Percentiles rank a stretch among this genome's conserved stretches.
These are phyloP conservation scores for Centrocercus urophasianus DNA, from an alignment of 2,113 vertebrate genomes.

Conservation along the genomic window DNA sequence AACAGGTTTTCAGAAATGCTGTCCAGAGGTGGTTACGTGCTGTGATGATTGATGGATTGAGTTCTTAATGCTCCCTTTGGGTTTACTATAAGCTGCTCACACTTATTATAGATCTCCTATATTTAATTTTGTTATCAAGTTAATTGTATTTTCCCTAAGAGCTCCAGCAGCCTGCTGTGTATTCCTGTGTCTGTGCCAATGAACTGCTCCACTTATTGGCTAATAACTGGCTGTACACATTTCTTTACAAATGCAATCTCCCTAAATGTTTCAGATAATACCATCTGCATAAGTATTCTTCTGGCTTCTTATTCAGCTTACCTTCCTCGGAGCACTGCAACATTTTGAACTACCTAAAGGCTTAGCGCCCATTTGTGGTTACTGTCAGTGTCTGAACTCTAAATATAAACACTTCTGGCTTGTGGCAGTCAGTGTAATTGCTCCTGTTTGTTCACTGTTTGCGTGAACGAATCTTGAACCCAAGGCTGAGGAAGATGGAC, in stretches of 20 bases:
- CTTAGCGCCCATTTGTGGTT: conserved; percentile 38
- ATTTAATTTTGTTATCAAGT: conserved; percentile 65
- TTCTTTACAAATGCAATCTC: conserved; percentile 33
- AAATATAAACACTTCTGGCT: conserved; percentile 15
- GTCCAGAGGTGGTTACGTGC: conserved; percentile 13
- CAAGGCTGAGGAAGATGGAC: background rate
- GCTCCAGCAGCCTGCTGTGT: conserved; percentile 47
- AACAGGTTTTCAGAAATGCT: conserved; percentile 27
- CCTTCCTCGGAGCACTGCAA: background rate
- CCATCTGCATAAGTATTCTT: background rate
- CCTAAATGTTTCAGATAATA: conserved; percentile 22
- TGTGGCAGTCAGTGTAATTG: conserved; percentile 28
- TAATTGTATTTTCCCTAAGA: conserved; percentile 70
- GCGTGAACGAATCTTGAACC: conserved; percentile 28
- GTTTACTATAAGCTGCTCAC: conserved; percentile 54
- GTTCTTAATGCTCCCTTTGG: conserved; percentile 58
- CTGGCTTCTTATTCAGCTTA: background rate
- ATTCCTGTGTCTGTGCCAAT: conserved; percentile 52
- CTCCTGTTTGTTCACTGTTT: background rate
- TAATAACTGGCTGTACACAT: conserved; percentile 61
- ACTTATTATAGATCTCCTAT: conserved; percentile 54
- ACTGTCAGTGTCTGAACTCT: conserved; percentile 24
- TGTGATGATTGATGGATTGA: conserved; percentile 53
- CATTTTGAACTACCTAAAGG: conserved; percentile 4
- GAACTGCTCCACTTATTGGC: conserved; percentile 44